A percentile compares a stretch with the other conserved stretches of the same genome.
Conservation (phyloP, 2,888 invertebrate species). For the Leucania comma region DNA sequence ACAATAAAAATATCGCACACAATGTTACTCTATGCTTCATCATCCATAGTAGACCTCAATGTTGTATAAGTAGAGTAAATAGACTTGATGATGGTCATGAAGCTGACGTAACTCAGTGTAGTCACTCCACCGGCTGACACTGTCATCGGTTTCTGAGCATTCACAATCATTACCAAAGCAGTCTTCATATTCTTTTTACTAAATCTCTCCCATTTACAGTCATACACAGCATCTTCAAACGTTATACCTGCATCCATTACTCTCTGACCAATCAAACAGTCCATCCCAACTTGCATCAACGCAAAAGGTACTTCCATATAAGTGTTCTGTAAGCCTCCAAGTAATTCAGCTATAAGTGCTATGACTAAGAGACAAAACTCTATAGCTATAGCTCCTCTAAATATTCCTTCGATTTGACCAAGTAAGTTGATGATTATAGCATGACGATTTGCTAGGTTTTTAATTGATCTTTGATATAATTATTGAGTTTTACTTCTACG, state of each 20-base stretch:
- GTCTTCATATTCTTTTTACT: conserved; percentile 62
- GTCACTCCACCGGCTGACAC: conserved; percentile 72
- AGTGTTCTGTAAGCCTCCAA: conserved; percentile 73
- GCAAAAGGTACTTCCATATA: conserved; percentile 71
- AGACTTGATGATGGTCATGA: conserved; percentile 68
- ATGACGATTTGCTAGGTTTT: conserved; percentile 28
- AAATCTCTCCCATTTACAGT: conserved; percentile 67
- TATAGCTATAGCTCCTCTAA: conserved; percentile 67
- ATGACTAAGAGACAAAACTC: conserved; percentile 69
- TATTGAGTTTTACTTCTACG: conserved; percentile 13
- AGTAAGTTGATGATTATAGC: conserved; percentile 24
- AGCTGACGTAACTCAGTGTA: conserved; percentile 64
- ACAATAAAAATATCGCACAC: no score
- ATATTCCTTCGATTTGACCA: conserved; percentile 47
- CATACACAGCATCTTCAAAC: conserved; percentile 64
- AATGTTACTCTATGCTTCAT: conserved; percentile 3
- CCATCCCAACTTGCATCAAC: conserved; percentile 68
- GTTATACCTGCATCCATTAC: conserved; percentile 62
- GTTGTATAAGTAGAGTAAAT: conserved; percentile 74
- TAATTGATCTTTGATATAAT: conserved; percentile 27
- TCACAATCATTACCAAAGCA: conserved; percentile 68
- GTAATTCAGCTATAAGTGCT: conserved; percentile 70
- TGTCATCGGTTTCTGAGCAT: conserved; percentile 68
- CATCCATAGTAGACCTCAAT: conserved; percentile 59
- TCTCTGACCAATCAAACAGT: conserved; percentile 66